These are phyloP conservation scores for Trichosurus vulpecula DNA, from an alignment of 2,797 vertebrate species.

Conservation along the genomic window DNA sequence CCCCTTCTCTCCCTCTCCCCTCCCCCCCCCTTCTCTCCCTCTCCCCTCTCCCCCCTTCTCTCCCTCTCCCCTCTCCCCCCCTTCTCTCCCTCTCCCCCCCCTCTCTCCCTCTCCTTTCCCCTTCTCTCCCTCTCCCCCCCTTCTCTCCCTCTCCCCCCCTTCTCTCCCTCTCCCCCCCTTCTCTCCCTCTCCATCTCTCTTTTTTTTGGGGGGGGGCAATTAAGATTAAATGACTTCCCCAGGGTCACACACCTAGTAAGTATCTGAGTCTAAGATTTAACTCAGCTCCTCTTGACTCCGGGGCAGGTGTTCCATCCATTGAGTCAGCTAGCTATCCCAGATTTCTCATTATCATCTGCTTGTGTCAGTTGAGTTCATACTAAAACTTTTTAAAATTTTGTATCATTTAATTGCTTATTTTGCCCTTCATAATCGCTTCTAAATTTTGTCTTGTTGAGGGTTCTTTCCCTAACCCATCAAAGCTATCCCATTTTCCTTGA, in stretches of 20 bases:
- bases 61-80: too few relatives aligned
- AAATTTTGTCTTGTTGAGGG: neutral
- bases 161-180: too few relatives aligned
- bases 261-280: neutral
- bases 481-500: neutral
- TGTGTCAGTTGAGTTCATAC: neutral
- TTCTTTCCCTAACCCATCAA: neutral
- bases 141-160: too few relatives aligned
- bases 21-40: too few relatives aligned
- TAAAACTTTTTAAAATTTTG: neutral
- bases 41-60: too few relatives aligned
- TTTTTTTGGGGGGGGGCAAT: too few relatives aligned
- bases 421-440: neutral
- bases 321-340: accelerated
- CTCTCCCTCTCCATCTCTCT: too few relatives aligned
- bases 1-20: too few relatives aligned
- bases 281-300: neutral
- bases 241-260: too few relatives aligned
- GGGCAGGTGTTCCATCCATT: neutral
- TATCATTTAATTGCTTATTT: neutral
- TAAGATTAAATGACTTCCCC: neutral
- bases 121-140: too few relatives aligned
- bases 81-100: too few relatives aligned
- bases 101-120: too few relatives aligned
- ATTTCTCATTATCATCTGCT: neutral